Conservation (phyloP, 1,140 invertebrate genomes). For the Drosophila bifasciata region DNA sequence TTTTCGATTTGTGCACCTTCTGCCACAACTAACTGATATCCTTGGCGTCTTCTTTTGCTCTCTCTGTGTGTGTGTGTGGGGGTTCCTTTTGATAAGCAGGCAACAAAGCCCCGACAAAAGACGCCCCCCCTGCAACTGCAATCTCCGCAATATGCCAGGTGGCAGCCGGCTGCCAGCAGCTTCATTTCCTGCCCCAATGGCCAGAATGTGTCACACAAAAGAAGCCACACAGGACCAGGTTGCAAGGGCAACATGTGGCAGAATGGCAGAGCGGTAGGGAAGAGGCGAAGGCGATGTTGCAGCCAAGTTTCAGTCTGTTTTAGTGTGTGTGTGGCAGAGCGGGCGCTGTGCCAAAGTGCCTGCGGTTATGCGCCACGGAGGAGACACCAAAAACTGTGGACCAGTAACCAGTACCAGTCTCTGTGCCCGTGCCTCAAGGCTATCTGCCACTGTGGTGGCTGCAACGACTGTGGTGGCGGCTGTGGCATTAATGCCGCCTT, state of each 20-base stretch:
- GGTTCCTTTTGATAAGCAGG: conserved; percentile 29
- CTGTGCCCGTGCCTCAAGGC: conserved; percentile 6
- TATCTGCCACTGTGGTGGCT: conserved; percentile 27
- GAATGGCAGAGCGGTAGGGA: conserved; percentile 11
- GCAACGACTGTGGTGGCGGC: conserved; percentile 43
- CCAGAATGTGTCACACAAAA: conserved; percentile 66
- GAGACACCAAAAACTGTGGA: conserved; percentile 17
- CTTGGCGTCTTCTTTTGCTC: too few species aligned
- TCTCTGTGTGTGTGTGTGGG: too few species aligned
- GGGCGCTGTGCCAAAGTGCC: conserved; percentile 74
- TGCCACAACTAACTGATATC: too few species aligned
- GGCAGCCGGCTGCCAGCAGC: conserved; percentile 24
- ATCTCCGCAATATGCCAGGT: conserved; percentile 65
- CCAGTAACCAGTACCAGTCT: too few species aligned
- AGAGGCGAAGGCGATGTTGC: conserved; percentile 2
- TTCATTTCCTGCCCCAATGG: conserved; percentile 56
- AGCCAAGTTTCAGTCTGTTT: conserved; percentile 21
- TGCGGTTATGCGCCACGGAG: conserved; percentile 69
- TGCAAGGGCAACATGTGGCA: conserved; percentile 73
- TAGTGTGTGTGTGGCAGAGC: too few species aligned
- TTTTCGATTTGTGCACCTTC: too few species aligned
- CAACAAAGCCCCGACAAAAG: conserved; percentile 29
- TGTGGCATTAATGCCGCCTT: conserved; percentile 66
- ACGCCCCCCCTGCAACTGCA: conserved; percentile 39
- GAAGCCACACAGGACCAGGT: conserved; percentile 31